Percentiles rank a stretch among this genome's conserved stretches.
Evolutionary conservation across 2,888 invertebrate species (phyloP).

Genomic region (Dioctria linearis): DNA sequence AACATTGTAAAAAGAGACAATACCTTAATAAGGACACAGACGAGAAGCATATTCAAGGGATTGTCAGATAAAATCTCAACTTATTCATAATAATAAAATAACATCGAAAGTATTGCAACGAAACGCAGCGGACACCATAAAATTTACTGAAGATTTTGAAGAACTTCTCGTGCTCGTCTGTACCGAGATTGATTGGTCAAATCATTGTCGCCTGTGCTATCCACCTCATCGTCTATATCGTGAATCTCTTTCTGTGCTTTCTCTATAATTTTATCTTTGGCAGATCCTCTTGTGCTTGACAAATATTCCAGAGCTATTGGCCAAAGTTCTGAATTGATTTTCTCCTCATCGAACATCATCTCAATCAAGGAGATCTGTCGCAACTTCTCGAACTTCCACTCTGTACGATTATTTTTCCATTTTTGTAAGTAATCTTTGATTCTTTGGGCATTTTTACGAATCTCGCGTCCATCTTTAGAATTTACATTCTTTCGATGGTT

Average conservation of each 20-base stretch:
- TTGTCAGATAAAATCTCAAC: not conserved
- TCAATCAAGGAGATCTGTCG: slow-evolving; percentile 84
- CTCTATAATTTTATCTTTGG: slow-evolving; percentile 75
- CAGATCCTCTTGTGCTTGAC: slow-evolving; percentile 78
- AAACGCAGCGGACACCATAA: no score
- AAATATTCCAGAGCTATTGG: slow-evolving; percentile 80
- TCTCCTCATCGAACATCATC: slow-evolving; percentile 76
- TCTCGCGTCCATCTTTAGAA: slow-evolving; percentile 73
- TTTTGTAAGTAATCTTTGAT: slow-evolving; percentile 79
- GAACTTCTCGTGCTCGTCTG: slow-evolving; percentile 35
- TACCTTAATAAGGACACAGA: no score
- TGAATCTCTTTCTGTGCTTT: slow-evolving; percentile 78
- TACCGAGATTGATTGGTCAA: slow-evolving; percentile 53
- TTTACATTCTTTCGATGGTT: slow-evolving; percentile 75
- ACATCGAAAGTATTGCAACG: no score
- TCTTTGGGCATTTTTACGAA: slow-evolving; percentile 75
- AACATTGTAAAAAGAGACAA: no score
- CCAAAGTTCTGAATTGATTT: slow-evolving; percentile 78
- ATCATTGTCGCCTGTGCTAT: slow-evolving; percentile 60
- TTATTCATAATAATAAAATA: not conserved
- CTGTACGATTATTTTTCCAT: slow-evolving; percentile 79
- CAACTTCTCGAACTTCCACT: slow-evolving; percentile 88
- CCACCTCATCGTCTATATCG: slow-evolving; percentile 72
- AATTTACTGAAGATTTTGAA: slow-evolving; percentile 38
- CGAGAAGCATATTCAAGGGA: not conserved